Conservation (phyloP, 2,113 vertebrate genomes). For the Arothron firmamentum region DNA sequence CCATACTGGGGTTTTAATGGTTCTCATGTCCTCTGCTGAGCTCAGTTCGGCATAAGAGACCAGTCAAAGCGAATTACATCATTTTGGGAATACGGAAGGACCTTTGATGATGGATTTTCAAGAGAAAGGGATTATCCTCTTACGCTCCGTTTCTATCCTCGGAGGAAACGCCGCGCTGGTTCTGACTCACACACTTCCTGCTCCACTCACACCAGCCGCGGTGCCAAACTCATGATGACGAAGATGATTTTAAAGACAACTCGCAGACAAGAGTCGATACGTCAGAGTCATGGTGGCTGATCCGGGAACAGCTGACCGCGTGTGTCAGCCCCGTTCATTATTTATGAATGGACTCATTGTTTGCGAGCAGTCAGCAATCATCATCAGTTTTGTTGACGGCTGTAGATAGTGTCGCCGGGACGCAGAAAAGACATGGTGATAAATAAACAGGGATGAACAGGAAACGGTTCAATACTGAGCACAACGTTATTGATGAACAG, state of each 20-base stretch:
- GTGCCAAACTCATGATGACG: constrained; percentile 4
- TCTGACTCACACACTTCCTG: constrained; percentile 4
- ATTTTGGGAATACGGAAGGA: constrained; percentile 35
- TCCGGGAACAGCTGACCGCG: not conserved
- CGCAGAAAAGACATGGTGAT: too few relatives aligned
- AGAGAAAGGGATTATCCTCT: constrained; percentile 43
- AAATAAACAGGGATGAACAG: too few relatives aligned
- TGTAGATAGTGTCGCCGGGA: too few relatives aligned
- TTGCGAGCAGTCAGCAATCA: too few relatives aligned
- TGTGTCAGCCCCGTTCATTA: not conserved
- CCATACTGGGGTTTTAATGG: constrained; percentile 21
- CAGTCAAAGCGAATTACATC: constrained; percentile 31
- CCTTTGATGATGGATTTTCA: constrained; percentile 37
- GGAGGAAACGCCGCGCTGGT: not conserved
- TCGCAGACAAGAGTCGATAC: not conserved
- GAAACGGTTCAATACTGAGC: too few relatives aligned
- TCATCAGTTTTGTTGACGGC: too few relatives aligned
- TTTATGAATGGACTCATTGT: too few relatives aligned
- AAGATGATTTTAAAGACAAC: constrained; percentile 12
- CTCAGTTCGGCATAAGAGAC: constrained; percentile 19
- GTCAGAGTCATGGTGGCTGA: not conserved
- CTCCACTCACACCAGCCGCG: constrained; percentile 5
- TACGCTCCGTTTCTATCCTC: constrained; percentile 24
- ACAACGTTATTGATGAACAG: too few relatives aligned
- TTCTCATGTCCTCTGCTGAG: constrained; percentile 25